Base-by-base conservation (phyloP, 2,888 invertebrate species). In the Tiliacea citrago region DNA sequence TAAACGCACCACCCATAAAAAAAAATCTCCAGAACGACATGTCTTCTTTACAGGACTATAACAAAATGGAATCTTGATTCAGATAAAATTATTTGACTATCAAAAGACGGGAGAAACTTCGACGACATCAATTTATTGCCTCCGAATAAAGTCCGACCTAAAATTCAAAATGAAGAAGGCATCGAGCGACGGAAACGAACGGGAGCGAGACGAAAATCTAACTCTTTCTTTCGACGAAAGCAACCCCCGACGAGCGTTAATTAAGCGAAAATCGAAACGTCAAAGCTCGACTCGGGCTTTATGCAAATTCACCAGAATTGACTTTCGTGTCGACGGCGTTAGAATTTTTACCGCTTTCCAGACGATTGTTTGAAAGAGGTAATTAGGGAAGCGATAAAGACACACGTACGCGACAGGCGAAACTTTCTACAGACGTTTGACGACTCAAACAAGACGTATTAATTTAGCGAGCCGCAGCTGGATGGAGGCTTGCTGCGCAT, bases 191-290 rank as follows among this genome's bases (percentile, higher is more conserved):
- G 92, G 92, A 92, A 93, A 91, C 92, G 91, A 90, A 91, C 90
- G 90, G 89, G 90, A 90, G 89, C 90, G 91, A 89, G 92, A 88
- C 91, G 90, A 90, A 91, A 92, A 92, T 92, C 92, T 90, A 94
- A 95, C 95, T 94, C 95, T 94, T 95, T 94, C 94, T 92, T 89
- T 84, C 86, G 84, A 84, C 88, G 81, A 88, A 87, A 86, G 88
- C 89, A 88, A 89, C 83, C 92, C 90, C 90, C 92, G 86, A 89
- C 92, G 92, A 91, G 92, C 93, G 94, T 94, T 96, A 96, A 96
- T 96, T 96, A 95, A 95, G 95, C 95, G 94, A 95, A 95, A 95
- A 96, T 95, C 95, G 94, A 95, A 95, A 94, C 93, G 95, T 95
- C 95, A 95, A 95, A 94, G 94, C 94, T 91, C 91, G 90, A 91